Evolutionary conservation across 2,797 vertebrate species (phyloP).

Genomic region (Austrolebias charrua): DNA sequence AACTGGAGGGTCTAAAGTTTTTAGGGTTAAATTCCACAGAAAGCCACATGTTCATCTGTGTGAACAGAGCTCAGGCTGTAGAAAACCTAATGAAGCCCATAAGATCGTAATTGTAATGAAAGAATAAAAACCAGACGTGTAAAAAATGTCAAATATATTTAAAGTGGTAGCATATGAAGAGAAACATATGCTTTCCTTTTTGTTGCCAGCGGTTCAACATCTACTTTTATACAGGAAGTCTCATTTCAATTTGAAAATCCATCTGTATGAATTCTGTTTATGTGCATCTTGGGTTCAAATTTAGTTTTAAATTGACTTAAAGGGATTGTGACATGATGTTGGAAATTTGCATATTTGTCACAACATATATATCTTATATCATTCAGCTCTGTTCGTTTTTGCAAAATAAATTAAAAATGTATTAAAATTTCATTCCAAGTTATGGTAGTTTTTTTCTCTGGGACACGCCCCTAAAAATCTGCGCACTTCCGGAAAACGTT

Average conservation of each 20-base stretch:
- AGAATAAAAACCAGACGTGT: slow-evolving; percentile 6
- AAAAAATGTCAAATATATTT: not conserved
- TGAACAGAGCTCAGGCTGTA: slow-evolving; percentile 6
- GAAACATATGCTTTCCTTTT: not conserved
- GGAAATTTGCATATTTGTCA: too few relatives aligned
- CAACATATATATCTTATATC: too few relatives aligned
- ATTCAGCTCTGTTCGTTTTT: too few relatives aligned
- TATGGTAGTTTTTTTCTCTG: too few relatives aligned
- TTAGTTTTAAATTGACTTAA: too few relatives aligned
- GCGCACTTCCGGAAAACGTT: too few relatives aligned
- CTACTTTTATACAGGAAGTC: not conserved
- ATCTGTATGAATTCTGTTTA: not conserved
- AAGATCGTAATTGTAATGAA: slow-evolving; percentile 25
- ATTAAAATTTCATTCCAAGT: too few relatives aligned
- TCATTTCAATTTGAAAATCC: not conserved
- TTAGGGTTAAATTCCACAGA: slow-evolving; percentile 13
- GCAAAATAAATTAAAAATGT: too few relatives aligned
- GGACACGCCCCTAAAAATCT: too few relatives aligned
- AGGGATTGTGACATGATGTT: too few relatives aligned
- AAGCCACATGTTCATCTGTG: slow-evolving; percentile 32
- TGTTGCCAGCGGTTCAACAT: not conserved
- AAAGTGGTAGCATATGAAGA: slow-evolving; percentile 1
- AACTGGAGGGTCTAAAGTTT: not conserved
- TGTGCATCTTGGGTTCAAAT: slow-evolving; percentile 5
- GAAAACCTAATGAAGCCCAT: slow-evolving; percentile 29